Evolutionary conservation across 2,888 invertebrate species (phyloP).

Genomic region (Charanyca ferruginea): DNA sequence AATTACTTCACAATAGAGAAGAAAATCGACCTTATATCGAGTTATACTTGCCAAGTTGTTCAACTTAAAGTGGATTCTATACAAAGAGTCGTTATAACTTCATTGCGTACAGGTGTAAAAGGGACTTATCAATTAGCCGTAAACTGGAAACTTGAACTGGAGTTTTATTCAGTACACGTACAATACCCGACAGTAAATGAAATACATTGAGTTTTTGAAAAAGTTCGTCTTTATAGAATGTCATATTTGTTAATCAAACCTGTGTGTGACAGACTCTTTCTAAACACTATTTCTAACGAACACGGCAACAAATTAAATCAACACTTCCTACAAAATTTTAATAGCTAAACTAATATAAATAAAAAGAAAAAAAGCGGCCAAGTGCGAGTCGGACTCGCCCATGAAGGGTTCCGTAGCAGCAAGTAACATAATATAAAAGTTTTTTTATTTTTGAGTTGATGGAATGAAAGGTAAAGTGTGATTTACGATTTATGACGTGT

Average conservation of each 20-base stretch:
- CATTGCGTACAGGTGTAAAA: conserved; percentile 36
- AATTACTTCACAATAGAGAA: conserved; percentile 9
- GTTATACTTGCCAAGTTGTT: conserved; percentile 25
- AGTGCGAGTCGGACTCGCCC: too few relatives aligned
- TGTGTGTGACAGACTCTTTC: background rate
- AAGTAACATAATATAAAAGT: too few relatives aligned
- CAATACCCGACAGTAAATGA: background rate
- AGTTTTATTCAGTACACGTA: conserved; percentile 8
- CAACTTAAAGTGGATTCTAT: conserved; percentile 24
- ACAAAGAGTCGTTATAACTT: conserved; percentile 37
- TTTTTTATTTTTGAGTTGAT: too few relatives aligned
- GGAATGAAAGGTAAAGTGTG: too few relatives aligned
- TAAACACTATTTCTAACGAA: too few relatives aligned
- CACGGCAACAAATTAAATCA: too few relatives aligned
- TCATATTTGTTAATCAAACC: background rate
- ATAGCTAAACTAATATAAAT: too few relatives aligned
- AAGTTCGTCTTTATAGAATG: background rate
- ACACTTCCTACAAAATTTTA: too few relatives aligned
- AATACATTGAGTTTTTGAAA: background rate
- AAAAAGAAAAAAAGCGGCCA: too few relatives aligned
- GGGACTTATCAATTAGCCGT: conserved; percentile 37
- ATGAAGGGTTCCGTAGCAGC: too few relatives aligned
- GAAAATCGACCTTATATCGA: conserved; percentile 16
- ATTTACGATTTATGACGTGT: too few relatives aligned
- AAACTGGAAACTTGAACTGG: conserved; percentile 18